Conservation (phyloP, 2,113 vertebrate genomes). For the Siniperca knerii region DNA sequence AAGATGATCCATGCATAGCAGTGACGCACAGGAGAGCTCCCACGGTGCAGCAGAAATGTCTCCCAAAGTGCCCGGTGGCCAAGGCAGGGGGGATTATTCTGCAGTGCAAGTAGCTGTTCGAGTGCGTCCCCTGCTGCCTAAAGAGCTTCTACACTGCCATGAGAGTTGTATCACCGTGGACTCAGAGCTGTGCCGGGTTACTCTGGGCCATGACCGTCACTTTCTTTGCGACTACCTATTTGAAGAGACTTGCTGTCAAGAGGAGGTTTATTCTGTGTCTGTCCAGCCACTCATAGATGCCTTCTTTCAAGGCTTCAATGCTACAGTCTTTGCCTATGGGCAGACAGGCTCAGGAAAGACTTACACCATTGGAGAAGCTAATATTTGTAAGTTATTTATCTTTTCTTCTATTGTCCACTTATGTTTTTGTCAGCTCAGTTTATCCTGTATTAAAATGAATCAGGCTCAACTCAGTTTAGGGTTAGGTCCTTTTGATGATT, state of each 20-base stretch:
- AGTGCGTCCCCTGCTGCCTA: constrained; percentile 92
- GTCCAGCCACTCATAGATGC: constrained; percentile 93
- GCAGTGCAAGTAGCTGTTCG: constrained; percentile 90
- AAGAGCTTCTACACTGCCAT: constrained; percentile 91
- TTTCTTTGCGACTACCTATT: constrained; percentile 91
- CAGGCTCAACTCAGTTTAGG: neutral
- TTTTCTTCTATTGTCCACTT: neutral
- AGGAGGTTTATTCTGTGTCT: constrained; percentile 88
- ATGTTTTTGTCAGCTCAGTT: neutral
- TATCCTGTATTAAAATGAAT: neutral
- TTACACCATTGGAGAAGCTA: constrained; percentile 94
- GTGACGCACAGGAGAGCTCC: constrained; percentile 28
- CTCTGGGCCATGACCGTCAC: constrained; percentile 89
- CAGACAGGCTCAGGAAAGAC: constrained; percentile 98
- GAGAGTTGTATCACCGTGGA: constrained; percentile 89
- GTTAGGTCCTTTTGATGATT: neutral
- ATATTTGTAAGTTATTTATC: constrained; percentile 89
- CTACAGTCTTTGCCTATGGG: constrained; percentile 95
- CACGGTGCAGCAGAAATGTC: constrained; percentile 83
- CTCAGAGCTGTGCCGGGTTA: constrained; percentile 80
- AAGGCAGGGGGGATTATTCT: constrained; percentile 85
- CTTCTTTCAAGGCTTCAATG: constrained; percentile 95
- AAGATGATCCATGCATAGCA: constrained; percentile 68
- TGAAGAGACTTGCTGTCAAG: constrained; percentile 88
- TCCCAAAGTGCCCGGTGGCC: constrained; percentile 84